These are phyloP conservation scores for Empidonax traillii DNA, from an alignment of 2,113 vertebrate species.

Conservation along the genomic window DNA sequence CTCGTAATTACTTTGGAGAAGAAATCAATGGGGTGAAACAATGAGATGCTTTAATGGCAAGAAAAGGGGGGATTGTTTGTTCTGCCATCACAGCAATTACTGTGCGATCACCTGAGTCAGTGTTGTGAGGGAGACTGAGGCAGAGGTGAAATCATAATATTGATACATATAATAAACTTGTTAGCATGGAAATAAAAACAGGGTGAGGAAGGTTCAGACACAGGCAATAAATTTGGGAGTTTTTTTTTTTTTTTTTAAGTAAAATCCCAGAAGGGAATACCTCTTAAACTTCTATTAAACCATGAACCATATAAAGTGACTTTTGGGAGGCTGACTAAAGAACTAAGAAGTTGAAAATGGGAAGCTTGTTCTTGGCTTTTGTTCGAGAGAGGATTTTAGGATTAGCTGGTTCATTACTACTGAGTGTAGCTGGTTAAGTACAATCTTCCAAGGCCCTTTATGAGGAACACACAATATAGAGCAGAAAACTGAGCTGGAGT, in stretches of 20 bases:
- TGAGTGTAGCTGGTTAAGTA: not conserved
- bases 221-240: not conserved
- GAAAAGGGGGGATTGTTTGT: not conserved
- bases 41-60: not conserved
- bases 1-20: not conserved
- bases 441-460: not conserved
- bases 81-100: not conserved
- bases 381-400: not conserved
- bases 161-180: not conserved
- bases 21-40: not conserved
- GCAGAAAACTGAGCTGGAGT: not conserved
- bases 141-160: not conserved
- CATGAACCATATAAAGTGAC: not conserved
- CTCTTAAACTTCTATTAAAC: constrained; percentile 3
- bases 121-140: constrained; percentile 1
- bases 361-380: constrained; percentile 24
- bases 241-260: not conserved
- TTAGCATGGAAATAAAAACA: not conserved
- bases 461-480: not conserved
- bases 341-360: not conserved
- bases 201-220: not conserved
- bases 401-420: constrained; percentile 31
- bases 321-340: constrained; percentile 24
- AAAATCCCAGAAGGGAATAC: not conserved
- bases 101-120: not conserved